Evolutionary conservation across 1,140 invertebrate species (phyloP), one percentile per base, ranked within the genome.

Genomic region (Drosophila dunni): DNA sequence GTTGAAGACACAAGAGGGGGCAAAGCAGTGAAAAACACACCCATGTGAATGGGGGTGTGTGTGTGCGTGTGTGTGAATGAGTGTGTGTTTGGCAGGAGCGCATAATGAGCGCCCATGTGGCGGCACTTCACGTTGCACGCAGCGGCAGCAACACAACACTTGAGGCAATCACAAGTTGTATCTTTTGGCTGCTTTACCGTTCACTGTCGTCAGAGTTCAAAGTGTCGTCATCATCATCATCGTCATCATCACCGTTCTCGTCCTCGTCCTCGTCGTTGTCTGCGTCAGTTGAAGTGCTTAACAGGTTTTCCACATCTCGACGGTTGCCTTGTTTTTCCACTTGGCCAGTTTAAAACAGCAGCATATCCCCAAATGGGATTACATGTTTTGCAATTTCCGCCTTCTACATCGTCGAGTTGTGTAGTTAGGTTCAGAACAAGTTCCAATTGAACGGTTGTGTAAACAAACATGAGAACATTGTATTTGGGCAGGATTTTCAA

Each of bases 61-160:
- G 45, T n/a, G 20, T 66, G 17, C 17, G 56, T 34, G 20, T 36
- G 4, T 53, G 51, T 29, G 11, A 46, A 50, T 66, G 63, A 50
- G 61, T 62, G 34, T 67, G 54, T n/a, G 9, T 29, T 36, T 17
- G 20, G 24, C 24, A 46, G 13, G 34, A 36, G 4, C 38, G 66
- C 44, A 38, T 81, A 78, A 81, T 73, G 63, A 62, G 71, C 54
- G 46, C 11, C 48, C 51, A 67, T 61, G 58, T 75, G 65, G 62
- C 33, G 38, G 36, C 63, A 44, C 58, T 54, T n/a, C 10, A 33
- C 17, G 36, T 20, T 20, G 40, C 5, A 36, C 13, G 17, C 11
- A 50, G 48, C 29, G 10, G 3, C 6, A 48, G 9, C 20, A 50
- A n/a, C 51, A 54, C 68, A 50, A 62, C 56, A 63, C 79, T 66